Evolutionary conservation across 2,888 invertebrate species (phyloP), one percentile per base, ranked within the genome.

Genomic region (Malacosoma neustria): DNA sequence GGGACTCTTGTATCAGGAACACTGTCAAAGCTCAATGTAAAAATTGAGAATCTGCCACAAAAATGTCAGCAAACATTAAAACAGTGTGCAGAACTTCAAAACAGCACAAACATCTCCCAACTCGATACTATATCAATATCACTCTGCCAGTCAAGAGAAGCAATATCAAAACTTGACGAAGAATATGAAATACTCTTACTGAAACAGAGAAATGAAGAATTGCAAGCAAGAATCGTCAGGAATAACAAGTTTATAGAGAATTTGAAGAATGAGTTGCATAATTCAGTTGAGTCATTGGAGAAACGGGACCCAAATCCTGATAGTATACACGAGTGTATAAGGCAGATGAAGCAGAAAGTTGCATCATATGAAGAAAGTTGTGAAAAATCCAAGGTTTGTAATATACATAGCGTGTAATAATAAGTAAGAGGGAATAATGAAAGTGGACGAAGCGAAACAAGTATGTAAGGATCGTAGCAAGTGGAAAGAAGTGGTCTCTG

Each of bases 331-430:
- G 82, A 85, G 11, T 57, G 61, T 43, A 68, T 81, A 2, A 59
- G 72, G n/a, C 72, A 74, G 51, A 46, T 75, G 54, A 74, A 69
- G 38, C 72, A 69, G 41, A 85, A 82, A 37, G 59, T 84, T 0
- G 61, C 52, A 5, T 71, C 72, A 0, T 86, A 85, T 54, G 80
- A 82, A 41, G 74, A 81, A 37, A 79, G 62, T 40, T 75, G 61
- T 45, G 68, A 69, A 7, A 72, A 72, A 33, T 68, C 73, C 1
- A 76, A 68, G 71, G 86, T 87, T 54, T 38, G 45, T 31, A n/a
- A n/a, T n/a, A n/a, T n/a, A n/a, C n/a, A n/a, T n/a, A n/a, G n/a
- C n/a, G n/a, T n/a, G n/a, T n/a, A n/a, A n/a, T n/a, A n/a, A n/a
- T n/a, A n/a, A n/a, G n/a, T n/a, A n/a, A n/a, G n/a, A n/a, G n/a